Percentiles rank a stretch among this genome's conserved stretches.
These are phyloP conservation scores for Tigriopus japonicus DNA, from an alignment of 1,140 invertebrate species.

Conservation along the genomic window DNA sequence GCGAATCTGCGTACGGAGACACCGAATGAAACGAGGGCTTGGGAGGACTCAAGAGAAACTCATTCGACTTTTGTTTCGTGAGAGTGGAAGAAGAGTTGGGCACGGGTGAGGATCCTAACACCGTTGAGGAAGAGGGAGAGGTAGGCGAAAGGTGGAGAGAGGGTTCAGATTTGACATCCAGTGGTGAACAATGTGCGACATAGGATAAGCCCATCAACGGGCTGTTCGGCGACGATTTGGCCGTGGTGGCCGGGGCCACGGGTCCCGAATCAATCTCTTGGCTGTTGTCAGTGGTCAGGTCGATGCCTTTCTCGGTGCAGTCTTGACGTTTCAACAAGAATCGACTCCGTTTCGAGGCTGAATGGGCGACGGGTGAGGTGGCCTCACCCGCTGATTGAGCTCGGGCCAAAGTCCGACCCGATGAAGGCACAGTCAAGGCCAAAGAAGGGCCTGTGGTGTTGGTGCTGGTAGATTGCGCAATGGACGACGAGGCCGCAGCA, in stretches of 20 bases:
- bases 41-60: too few species aligned
- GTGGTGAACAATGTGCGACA: too few species aligned
- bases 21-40: too few species aligned
- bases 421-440: neutral
- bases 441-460: neutral
- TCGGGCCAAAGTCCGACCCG: neutral
- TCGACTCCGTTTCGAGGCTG: neutral
- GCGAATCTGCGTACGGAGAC: too few species aligned
- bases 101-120: too few species aligned
- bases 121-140: too few species aligned
- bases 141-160: too few species aligned
- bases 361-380: neutral
- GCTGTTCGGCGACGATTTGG: conserved; percentile 1
- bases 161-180: too few species aligned
- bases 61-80: too few species aligned
- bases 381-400: neutral
- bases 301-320: conserved; percentile 2
- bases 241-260: neutral
- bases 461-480: too few species aligned
- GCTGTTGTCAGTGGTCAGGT: neutral
- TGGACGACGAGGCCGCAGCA: neutral
- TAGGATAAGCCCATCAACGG: neutral
- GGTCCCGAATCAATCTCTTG: neutral
- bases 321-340: conserved; percentile 6
- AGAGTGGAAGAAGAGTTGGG: too few species aligned